Evolutionary conservation across 1,140 invertebrate genomes (phyloP), one percentile per base, ranked within the genome.

Genomic region (Drosophila repletoides): DNA sequence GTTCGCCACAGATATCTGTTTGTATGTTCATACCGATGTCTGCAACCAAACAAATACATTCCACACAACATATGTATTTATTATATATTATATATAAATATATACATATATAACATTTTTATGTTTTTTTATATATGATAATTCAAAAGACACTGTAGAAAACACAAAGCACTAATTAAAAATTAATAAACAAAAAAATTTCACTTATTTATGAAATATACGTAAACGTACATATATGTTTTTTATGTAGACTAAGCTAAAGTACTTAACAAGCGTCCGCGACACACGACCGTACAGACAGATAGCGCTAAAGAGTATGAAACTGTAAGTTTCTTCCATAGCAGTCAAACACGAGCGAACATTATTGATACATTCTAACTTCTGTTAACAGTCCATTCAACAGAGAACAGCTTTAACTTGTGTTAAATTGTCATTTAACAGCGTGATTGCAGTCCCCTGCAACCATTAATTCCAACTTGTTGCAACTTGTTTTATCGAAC

Each of bases 141-240:
- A 33, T 15, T 22, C 34, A 14, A 48, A 24, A 31, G 26, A 48
- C 28, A n/a, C 45, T 26, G n/a, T 15, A 5, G 9, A 5, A 31
- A 24, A 51, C 15, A 14, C 19, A 36, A 26, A 3, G 19, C 19
- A n/a, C n/a, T n/a, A n/a, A n/a, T n/a, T n/a, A n/a, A n/a, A n/a
- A n/a, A n/a, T n/a, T n/a, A n/a, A n/a, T n/a, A n/a, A n/a, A n/a
- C n/a, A n/a, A n/a, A n/a, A n/a, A n/a, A n/a, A n/a, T n/a, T n/a
- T n/a, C n/a, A n/a, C n/a, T n/a, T n/a, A n/a, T n/a, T n/a, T n/a
- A n/a, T n/a, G n/a, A n/a, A n/a, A n/a, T n/a, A n/a, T n/a, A n/a
- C n/a, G n/a, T n/a, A n/a, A n/a, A n/a, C n/a, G n/a, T 17, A 48
- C 17, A 63, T n/a, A 33, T 51, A 53, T 63, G 40, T 36, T 53